A percentile compares a stretch with the other conserved stretches of the same genome.
These are phyloP conservation scores for Drosophila emarginata DNA, from an alignment of 2,888 invertebrate species.

Conservation along the genomic window DNA sequence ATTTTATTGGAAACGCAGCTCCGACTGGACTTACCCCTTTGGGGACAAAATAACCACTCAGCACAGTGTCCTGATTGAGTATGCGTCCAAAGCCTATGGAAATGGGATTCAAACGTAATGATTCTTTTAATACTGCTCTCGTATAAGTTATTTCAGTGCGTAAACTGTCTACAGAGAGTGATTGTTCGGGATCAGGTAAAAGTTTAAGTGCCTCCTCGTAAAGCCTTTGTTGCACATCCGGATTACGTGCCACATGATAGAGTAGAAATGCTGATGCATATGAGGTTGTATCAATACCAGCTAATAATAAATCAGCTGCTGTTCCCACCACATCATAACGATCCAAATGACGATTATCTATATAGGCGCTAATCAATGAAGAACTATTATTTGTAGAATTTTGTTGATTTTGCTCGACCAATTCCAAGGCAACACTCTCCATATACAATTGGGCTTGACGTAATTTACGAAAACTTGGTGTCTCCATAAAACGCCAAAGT, in stretches of 20 bases:
- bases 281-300: slow-evolving; percentile 93
- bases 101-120: slow-evolving; percentile 91
- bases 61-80: slow-evolving; percentile 86
- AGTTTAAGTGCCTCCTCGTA: slow-evolving; percentile 85
- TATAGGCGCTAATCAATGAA: slow-evolving; percentile 87
- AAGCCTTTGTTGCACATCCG: slow-evolving; percentile 86
- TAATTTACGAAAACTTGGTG: slow-evolving; percentile 88
- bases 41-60: slow-evolving; percentile 90
- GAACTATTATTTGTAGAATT: slow-evolving; percentile 33
- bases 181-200: slow-evolving; percentile 83
- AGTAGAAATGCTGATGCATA: slow-evolving; percentile 90
- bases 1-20: too few species aligned
- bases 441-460: slow-evolving; percentile 87
- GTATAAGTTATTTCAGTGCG: slow-evolving; percentile 87
- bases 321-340: slow-evolving; percentile 91
- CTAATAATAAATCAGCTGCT: slow-evolving; percentile 92
- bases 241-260: slow-evolving; percentile 90
- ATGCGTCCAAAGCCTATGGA: slow-evolving; percentile 92
- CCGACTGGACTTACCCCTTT: slow-evolving; percentile 85
- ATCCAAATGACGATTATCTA: slow-evolving; percentile 87
- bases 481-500: slow-evolving; percentile 88
- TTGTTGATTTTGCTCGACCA: slow-evolving; percentile 85
- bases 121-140: slow-evolving; percentile 92
- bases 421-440: slow-evolving; percentile 88
- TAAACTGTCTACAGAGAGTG: slow-evolving; percentile 85